phyloP scores from a whole-genome alignment of 92 coral and sea anemone species.

The Zoanthus sociatus region DNA sequence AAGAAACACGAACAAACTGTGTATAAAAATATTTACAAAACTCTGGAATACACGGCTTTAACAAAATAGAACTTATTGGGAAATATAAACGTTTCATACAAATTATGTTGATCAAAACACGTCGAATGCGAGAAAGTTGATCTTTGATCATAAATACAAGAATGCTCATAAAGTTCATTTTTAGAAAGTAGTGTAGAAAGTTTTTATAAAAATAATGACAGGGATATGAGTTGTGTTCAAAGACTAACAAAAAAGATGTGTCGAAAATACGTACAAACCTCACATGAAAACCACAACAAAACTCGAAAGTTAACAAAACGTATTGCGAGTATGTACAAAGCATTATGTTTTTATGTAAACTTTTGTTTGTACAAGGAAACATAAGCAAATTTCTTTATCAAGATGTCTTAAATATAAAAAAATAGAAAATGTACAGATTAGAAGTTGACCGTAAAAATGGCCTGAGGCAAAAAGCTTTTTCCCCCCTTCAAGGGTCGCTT shows the following conservation, averaged over 20 bases:
- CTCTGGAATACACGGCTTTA: conserved; percentile 15
- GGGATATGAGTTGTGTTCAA: background rate
- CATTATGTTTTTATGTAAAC: background rate
- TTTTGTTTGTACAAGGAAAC: background rate
- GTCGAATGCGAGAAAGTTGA: conserved; percentile 28
- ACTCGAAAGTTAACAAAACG: background rate
- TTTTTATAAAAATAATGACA: background rate
- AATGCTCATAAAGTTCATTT: background rate
- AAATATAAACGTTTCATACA: conserved; percentile 9
- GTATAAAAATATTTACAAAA: conserved; percentile 51
- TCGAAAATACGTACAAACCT: too few relatives aligned
- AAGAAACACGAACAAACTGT: background rate
- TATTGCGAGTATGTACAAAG: background rate
- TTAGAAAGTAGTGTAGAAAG: background rate
- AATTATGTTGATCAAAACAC: conserved; percentile 19
- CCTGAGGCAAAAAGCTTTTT: background rate
- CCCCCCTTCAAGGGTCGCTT: background rate
- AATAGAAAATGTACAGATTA: background rate
- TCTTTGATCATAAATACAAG: conserved; percentile 21
- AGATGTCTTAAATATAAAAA: background rate
- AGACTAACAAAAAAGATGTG: too few relatives aligned
- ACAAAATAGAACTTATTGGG: conserved; percentile 27
- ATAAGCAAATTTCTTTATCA: background rate
- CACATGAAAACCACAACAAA: background rate
- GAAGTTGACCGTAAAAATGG: background rate